These are phyloP conservation scores for Tanypteryx hageni DNA, from an alignment of 2,888 invertebrate genomes.

Conservation along the genomic window DNA sequence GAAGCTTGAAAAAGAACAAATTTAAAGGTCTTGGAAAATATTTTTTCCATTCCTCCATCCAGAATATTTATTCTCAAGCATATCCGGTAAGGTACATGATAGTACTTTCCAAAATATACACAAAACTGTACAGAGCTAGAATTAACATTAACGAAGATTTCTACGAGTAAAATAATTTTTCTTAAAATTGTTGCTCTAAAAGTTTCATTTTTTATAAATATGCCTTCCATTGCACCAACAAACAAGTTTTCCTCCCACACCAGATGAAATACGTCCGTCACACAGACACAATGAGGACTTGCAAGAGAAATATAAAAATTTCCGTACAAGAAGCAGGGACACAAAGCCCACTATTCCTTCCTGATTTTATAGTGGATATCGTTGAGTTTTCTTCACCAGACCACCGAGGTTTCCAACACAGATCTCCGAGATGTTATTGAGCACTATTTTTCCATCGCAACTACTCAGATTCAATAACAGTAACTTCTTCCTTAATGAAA, in stretches of 20 bases:
- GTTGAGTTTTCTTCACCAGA: background rate
- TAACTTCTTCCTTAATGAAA: conserved; percentile 97
- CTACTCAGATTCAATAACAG: conserved; percentile 79
- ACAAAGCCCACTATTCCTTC: background rate
- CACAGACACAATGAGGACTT: conserved; percentile 28
- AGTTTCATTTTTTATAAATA: conserved; percentile 44
- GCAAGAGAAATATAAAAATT: background rate
- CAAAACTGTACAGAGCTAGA: conserved; percentile 66
- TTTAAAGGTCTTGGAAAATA: background rate
- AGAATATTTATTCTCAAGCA: conserved; percentile 61
- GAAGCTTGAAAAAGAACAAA: background rate
- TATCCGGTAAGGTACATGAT: conserved; percentile 75
- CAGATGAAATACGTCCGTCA: conserved; percentile 16
- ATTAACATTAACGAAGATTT: conserved; percentile 49
- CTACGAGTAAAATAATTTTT: conserved; percentile 48
- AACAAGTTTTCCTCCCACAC: conserved; percentile 2
- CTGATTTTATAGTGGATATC: background rate
- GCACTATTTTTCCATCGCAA: conserved; percentile 15
- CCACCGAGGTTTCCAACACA: background rate
- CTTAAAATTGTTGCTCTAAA: conserved; percentile 57
- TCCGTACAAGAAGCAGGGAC: conserved; percentile 32
- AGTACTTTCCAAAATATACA: conserved; percentile 71
- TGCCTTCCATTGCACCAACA: conserved; percentile 48
- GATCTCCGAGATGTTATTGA: background rate
- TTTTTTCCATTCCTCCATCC: background rate